A percentile compares a stretch with the other conserved stretches of the same genome.
Conservation (phyloP, 2,797 vertebrate species). For the Lycodopsis pacificus region DNA sequence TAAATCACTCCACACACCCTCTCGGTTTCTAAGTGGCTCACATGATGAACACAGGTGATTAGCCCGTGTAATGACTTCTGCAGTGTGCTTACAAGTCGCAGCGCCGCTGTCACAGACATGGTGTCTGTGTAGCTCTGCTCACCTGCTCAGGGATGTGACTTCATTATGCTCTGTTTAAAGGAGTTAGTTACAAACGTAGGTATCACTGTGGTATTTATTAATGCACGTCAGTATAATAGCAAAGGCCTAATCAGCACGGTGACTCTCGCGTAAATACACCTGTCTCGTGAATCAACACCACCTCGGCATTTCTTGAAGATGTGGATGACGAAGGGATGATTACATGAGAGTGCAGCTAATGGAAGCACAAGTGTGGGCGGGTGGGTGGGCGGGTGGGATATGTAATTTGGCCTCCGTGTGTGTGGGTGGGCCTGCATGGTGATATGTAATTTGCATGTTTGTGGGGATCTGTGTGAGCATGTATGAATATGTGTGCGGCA, state of each 20-base stretch:
- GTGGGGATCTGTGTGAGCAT: background rate
- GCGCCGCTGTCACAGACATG: background rate
- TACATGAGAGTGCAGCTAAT: slow-evolving; percentile 39
- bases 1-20: background rate
- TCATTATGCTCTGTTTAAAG: slow-evolving; percentile 18
- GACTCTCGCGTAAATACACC: background rate
- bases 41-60: slow-evolving; percentile 42
- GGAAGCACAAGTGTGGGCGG: background rate
- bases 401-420: slow-evolving; percentile 9
- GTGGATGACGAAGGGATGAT: slow-evolving; percentile 19
- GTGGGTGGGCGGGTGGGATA: slow-evolving; percentile 19
- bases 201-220: slow-evolving; percentile 2
- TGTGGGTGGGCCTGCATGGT: slow-evolving; percentile 9
- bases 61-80: slow-evolving; percentile 39
- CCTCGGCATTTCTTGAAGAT: slow-evolving; percentile 18
- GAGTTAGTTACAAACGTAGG: background rate
- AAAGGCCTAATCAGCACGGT: background rate
- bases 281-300: background rate
- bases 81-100: slow-evolving; percentile 29
- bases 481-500: slow-evolving; percentile 21
- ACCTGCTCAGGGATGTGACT: background rate
- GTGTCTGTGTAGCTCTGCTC: slow-evolving; percentile 8
- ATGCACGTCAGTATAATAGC: background rate
- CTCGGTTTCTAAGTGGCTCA: slow-evolving; percentile 1
- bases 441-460: slow-evolving; percentile 44